Evolutionary conservation across 1,140 invertebrate species (phyloP), one percentile per base, ranked within the genome.

Genomic region (Microplitis mediator): DNA sequence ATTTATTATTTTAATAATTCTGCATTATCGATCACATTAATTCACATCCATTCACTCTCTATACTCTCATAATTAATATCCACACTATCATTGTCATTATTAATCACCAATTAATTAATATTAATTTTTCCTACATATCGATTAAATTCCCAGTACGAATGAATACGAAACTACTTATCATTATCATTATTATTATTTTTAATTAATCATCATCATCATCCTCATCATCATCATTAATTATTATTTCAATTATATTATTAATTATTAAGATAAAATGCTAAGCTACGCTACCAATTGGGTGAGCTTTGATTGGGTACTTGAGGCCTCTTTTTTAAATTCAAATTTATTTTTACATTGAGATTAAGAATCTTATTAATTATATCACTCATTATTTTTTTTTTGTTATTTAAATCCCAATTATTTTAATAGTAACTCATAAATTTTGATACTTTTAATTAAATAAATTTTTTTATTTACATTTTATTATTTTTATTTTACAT

Each of bases 131-230:
- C 72, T 65, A 77, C 73, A 67, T 74, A 77, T 81, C 79, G 74
- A 71, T 64, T 72, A 60, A 32, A 61, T 72, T 60, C 39, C 63
- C 74, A 68, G 81, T 78, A 79, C 69, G 80, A 78, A 79, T 79
- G 75, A 79, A 82, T 80, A 80, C 65, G 80, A 81, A 79, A 86
- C 84, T 85, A 85, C 83, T 84, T 84, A 81, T 70, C 23, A 56
- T 56, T 45, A 45, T 45, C 5, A 2, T 45, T 45, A 45, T 45
- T 45, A 45, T 9, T 45, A 23, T 11, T 45, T 9, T 45, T 11
- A 45, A 11, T 16, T 9, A 51, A 66, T 52, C 11, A 66, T 51
- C n/a, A 51, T 6, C 45, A 66, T 62, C 31, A 51, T 16, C 4
- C 11, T 54, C 39, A 8, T 71, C n/a, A 35, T 60, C 32, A 58